Conservation (phyloP, 2,888 invertebrate genomes). For the Carcina quercana region DNA sequence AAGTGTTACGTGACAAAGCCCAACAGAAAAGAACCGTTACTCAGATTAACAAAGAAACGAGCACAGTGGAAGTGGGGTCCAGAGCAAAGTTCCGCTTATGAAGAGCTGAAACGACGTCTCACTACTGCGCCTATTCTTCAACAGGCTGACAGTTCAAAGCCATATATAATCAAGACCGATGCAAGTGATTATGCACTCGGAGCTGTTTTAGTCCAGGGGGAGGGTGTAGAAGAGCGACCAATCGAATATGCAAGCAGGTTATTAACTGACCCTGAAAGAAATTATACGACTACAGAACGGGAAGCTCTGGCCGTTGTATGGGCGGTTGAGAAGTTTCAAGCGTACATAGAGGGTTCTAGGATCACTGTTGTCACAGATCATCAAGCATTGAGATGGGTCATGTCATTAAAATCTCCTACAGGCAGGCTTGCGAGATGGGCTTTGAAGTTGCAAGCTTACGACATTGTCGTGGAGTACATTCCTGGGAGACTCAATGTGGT, state of each 20-base stretch:
- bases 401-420: slow-evolving; percentile 34
- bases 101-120: slow-evolving; percentile 16
- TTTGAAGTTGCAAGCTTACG: slow-evolving; percentile 31
- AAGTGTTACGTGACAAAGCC: too few relatives aligned
- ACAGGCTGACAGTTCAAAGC: slow-evolving; percentile 12
- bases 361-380: slow-evolving; percentile 40
- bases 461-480: slow-evolving; percentile 32
- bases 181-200: slow-evolving; percentile 17
- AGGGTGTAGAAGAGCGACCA: slow-evolving; percentile 14
- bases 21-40: too few relatives aligned
- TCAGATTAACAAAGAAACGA: too few relatives aligned
- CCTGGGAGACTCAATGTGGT: too few relatives aligned
- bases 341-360: slow-evolving; percentile 34
- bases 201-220: slow-evolving; percentile 11
- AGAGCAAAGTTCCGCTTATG: slow-evolving; percentile 8
- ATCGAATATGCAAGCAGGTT: slow-evolving; percentile 20
- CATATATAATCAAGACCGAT: slow-evolving; percentile 23
- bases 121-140: slow-evolving; percentile 17
- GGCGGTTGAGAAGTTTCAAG: slow-evolving; percentile 36
- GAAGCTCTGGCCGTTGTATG: slow-evolving; percentile 35
- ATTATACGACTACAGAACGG: slow-evolving; percentile 32
- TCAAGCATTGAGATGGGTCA: slow-evolving; percentile 43
- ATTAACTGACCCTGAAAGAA: slow-evolving; percentile 24
- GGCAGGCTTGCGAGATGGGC: slow-evolving; percentile 49
- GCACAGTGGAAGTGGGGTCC: not conserved